phyloP scores from a whole-genome alignment of 2,888 invertebrate species.

The Dichetophora obliterata region DNA sequence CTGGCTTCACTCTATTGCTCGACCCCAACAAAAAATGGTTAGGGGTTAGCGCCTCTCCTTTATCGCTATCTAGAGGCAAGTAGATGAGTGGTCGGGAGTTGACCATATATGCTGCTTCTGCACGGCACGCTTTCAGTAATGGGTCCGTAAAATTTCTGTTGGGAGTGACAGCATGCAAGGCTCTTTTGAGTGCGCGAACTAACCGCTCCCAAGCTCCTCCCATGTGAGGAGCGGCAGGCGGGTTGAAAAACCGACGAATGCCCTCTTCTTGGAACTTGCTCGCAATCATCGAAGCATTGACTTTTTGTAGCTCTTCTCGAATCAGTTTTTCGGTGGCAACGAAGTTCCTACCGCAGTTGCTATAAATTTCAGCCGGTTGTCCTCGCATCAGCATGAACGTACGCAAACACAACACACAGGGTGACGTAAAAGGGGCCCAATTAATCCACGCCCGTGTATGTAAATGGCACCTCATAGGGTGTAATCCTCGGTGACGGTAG shows the following conservation, averaged over 20 bases:
- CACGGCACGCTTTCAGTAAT: conserved; percentile 31
- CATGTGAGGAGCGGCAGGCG: conserved; percentile 28
- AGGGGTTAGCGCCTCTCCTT: conserved; percentile 42
- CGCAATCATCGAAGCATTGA: too few relatives aligned
- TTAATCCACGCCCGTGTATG: too few relatives aligned
- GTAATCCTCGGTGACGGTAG: too few relatives aligned
- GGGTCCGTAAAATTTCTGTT: conserved; percentile 37
- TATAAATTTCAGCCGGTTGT: too few relatives aligned
- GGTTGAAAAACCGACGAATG: conserved; percentile 35
- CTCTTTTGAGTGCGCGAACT: conserved; percentile 33
- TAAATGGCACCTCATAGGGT: too few relatives aligned
- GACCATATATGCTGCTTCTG: conserved; percentile 38
- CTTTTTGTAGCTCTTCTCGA: too few relatives aligned
- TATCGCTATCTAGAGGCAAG: conserved; percentile 26
- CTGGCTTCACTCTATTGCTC: conserved; percentile 7
- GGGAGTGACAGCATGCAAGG: conserved; percentile 16
- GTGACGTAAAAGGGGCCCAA: too few relatives aligned
- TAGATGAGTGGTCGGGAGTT: conserved; percentile 44
- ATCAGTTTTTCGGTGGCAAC: too few relatives aligned
- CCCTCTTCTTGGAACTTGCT: too few relatives aligned
- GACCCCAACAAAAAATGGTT: conserved; percentile 44
- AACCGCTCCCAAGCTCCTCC: conserved; percentile 41
- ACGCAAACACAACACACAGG: too few relatives aligned
- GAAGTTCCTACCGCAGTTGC: too few relatives aligned
- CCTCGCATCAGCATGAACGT: too few relatives aligned